Percentiles rank a stretch among this genome's conserved stretches.
Conservation (phyloP, 2,113 vertebrate genomes). For the Falco punctatus region DNA sequence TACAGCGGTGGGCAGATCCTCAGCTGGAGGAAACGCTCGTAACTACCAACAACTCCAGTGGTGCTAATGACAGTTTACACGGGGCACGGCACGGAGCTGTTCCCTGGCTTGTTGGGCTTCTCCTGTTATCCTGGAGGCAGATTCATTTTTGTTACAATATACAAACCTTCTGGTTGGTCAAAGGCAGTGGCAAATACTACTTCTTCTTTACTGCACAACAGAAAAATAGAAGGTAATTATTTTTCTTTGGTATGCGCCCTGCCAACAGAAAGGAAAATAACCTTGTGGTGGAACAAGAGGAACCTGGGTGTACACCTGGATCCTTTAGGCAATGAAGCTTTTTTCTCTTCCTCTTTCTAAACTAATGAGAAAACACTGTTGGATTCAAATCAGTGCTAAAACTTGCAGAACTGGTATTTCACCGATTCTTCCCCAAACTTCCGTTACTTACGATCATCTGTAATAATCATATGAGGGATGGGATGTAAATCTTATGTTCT, state of each 20-base stretch:
- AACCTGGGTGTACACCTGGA: not conserved
- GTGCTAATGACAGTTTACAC: not conserved
- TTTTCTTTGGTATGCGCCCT: not conserved
- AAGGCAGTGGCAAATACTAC: not conserved
- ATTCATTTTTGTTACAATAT: not conserved
- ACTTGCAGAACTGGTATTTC: not conserved
- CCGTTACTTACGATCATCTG: not conserved
- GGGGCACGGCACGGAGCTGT: not conserved
- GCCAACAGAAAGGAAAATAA: not conserved
- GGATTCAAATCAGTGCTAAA: not conserved
- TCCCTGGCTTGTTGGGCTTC: not conserved
- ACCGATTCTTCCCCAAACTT: not conserved
- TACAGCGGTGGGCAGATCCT: not conserved
- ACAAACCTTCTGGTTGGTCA: not conserved
- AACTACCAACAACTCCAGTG: not conserved
- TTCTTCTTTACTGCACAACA: not conserved
- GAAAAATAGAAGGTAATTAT: not conserved
- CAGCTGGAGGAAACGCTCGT: not conserved
- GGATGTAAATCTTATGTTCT: not conserved
- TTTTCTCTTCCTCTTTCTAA: not conserved
- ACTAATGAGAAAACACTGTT: not conserved
- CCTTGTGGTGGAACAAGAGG: not conserved
- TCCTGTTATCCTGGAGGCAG: not conserved
- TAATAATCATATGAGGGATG: not conserved
- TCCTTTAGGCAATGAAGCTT: not conserved